Conservation (phyloP, 2,113 vertebrate genomes). For the Furnarius figulus region DNA sequence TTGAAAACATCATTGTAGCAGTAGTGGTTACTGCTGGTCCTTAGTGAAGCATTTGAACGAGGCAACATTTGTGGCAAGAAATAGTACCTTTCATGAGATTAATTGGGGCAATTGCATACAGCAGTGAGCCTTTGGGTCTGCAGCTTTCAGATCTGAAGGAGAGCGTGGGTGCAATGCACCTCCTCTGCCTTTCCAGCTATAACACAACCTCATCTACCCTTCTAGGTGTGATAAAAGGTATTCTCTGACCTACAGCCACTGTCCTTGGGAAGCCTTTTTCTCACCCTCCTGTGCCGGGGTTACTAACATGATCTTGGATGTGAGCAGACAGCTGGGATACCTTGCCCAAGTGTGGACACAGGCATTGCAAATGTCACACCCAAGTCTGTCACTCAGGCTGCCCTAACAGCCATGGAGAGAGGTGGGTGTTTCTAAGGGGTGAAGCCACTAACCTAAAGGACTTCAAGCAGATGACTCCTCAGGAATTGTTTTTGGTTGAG, state of each 20-base stretch:
- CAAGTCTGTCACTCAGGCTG: rapidly evolving
- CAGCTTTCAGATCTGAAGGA: not conserved
- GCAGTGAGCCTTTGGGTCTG: not conserved
- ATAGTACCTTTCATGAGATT: not conserved
- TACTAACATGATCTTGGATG: rapidly evolving
- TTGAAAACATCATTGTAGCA: not conserved
- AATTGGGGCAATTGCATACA: not conserved
- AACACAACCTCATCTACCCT: not conserved
- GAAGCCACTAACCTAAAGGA: not conserved
- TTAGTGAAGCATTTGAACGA: not conserved
- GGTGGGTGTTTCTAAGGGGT: not conserved
- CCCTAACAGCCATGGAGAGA: not conserved
- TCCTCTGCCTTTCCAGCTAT: not conserved
- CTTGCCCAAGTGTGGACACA: not conserved
- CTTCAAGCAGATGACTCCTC: not conserved
- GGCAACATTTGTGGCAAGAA: not conserved
- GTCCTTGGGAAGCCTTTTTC: rapidly evolving
- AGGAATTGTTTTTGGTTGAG: not conserved
- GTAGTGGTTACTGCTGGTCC: not conserved
- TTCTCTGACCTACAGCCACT: not conserved
- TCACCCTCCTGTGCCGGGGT: rapidly evolving
- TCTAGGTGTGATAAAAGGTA: not conserved
- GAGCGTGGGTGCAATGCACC: rapidly evolving
- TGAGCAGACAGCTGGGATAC: not conserved
- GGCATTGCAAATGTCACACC: not conserved